Conservation (phyloP, 2,888 invertebrate genomes). For the Sinopyrophorus schimmeli region DNA sequence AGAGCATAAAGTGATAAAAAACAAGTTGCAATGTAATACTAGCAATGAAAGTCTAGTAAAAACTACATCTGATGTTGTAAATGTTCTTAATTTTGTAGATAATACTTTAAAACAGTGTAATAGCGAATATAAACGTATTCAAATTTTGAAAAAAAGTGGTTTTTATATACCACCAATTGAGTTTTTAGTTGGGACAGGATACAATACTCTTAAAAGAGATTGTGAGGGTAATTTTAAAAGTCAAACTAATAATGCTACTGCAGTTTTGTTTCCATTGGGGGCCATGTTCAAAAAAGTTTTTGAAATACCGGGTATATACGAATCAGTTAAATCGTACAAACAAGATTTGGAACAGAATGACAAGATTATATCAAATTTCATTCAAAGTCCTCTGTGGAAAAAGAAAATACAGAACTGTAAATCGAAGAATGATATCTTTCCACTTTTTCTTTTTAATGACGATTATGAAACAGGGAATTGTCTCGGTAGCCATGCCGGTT, state of each 20-base stretch:
- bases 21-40: too few relatives aligned
- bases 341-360: neutral
- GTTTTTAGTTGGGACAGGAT: neutral
- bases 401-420: neutral
- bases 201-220: neutral
- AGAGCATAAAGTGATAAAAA: too few relatives aligned
- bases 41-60: too few relatives aligned
- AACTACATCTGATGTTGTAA: too few relatives aligned
- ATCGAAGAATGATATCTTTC: neutral
- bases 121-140: conserved; percentile 4
- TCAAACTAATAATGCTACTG: neutral
- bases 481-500: neutral
- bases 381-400: conserved; percentile 1
- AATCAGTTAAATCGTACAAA: neutral
- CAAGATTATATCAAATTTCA: neutral
- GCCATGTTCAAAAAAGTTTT: neutral
- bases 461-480: conserved; percentile 7
- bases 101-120: neutral
- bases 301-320: neutral
- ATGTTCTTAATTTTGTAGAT: too few relatives aligned
- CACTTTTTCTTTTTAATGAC: conserved; percentile 1
- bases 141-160: neutral
- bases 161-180: neutral
- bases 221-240: neutral
- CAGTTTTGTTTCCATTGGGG: neutral